Evolutionary conservation across 2,888 invertebrate species (phyloP).

Genomic region (Microplitis deprimator): DNA sequence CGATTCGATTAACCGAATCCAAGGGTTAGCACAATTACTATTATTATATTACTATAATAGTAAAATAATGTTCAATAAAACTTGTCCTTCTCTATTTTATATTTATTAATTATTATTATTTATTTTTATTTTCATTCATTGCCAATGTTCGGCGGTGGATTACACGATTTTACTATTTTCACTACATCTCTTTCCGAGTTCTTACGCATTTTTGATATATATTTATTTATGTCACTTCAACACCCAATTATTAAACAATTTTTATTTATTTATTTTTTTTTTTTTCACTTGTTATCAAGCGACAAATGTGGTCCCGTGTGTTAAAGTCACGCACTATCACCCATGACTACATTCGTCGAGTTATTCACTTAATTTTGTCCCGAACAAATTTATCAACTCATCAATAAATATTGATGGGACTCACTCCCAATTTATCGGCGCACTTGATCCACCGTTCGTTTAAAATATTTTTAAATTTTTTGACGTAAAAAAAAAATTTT

Average conservation of each 20-base stretch:
- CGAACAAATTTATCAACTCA: neutral
- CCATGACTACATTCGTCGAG: neutral
- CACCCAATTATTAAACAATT: slow-evolving; percentile 4
- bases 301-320: neutral
- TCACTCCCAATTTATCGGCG: neutral
- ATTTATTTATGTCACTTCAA: slow-evolving; percentile 26
- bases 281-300: neutral
- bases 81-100: slow-evolving; percentile 8
- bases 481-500: neutral
- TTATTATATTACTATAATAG: slow-evolving; percentile 9
- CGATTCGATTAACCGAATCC: neutral
- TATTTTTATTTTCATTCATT: slow-evolving; percentile 42
- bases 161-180: slow-evolving; percentile 49
- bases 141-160: slow-evolving; percentile 50
- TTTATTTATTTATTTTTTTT: neutral
- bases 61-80: neutral
- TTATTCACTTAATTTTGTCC: neutral
- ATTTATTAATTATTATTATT: slow-evolving; percentile 16
- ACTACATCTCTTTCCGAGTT: slow-evolving; percentile 52
- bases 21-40: neutral
- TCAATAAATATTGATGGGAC: neutral
- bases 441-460: neutral
- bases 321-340: slow-evolving; percentile 1
- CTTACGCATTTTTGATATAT: slow-evolving; percentile 45
- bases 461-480: neutral